These are phyloP conservation scores for Pediacus dermestoides DNA, from an alignment of 2,888 invertebrate genomes.

Conservation along the genomic window DNA sequence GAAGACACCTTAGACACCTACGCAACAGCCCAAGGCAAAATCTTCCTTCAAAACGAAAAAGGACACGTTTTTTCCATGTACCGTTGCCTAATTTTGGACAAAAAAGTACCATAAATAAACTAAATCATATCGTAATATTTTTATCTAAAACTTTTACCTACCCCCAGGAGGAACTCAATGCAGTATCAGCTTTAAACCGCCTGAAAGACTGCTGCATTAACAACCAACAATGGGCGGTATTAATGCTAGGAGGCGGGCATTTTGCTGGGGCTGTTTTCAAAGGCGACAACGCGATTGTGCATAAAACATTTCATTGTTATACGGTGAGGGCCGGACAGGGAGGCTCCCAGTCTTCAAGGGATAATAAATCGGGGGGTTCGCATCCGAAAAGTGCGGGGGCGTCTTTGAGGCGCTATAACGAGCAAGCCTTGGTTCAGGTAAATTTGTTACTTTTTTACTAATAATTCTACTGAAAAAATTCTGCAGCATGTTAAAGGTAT, in stretches of 20 bases:
- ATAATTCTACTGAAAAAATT: neutral
- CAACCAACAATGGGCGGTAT: conserved; percentile 61
- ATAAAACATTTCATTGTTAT: conserved; percentile 84
- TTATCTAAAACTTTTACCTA: neutral
- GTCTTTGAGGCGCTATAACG: conserved; percentile 74
- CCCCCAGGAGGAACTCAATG: conserved; percentile 33
- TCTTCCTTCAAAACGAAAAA: conserved; percentile 66
- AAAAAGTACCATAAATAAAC: no score
- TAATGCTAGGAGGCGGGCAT: conserved; percentile 84
- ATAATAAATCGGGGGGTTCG: conserved; percentile 57
- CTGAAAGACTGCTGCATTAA: conserved; percentile 39
- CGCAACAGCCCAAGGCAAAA: conserved; percentile 60
- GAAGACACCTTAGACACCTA: conserved; percentile 44
- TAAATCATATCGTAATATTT: no score
- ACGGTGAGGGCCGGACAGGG: conserved; percentile 82
- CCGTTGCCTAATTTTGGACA: conserved; percentile 67
- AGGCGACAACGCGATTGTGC: conserved; percentile 54
- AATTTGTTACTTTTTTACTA: conserved; percentile 42
- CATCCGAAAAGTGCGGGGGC: conserved; percentile 79
- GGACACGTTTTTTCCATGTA: conserved; percentile 73
- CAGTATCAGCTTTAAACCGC: no score
- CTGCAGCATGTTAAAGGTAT: conserved; percentile 74
- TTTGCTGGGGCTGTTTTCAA: conserved; percentile 72
- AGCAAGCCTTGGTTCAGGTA: conserved; percentile 69
- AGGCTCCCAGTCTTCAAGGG: conserved; percentile 66